Evolutionary conservation across 2,888 invertebrate species (phyloP), one percentile per base, ranked within the genome.

Genomic region (Perizoma flavofasciatum): DNA sequence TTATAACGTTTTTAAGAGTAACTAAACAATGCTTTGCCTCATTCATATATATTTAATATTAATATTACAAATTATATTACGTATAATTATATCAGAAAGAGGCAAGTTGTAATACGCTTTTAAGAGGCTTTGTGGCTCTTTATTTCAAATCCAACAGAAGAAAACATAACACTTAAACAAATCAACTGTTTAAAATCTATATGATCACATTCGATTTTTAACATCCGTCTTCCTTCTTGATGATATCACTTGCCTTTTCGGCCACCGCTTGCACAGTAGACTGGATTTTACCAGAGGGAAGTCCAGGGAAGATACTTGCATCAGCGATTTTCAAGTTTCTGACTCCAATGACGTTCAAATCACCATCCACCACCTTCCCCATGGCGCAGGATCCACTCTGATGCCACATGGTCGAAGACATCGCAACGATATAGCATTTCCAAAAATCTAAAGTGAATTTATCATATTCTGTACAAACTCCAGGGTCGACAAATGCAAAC

Each of bases 331-430:
- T 70, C n/a, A 76, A 22, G 0, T 45, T 63, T 0, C 5, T 5
- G 0, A 70, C 41, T 6, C 64, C 65, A 0, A 61, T 63, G 0
- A 77, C 77, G 4, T 32, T 32, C 34, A 72, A 5, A 1, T 59
- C 6, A 0, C 11, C 48, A 45, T 77, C 66, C 5, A 73, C 55
- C 0, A 77, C 77, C 5, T 6, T 22, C 0, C 77, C 77, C 55
- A 77, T 63, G 0, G 69, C 49, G 11, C 69, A 68, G 5, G 74
- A 71, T 5, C 75, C 70, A 6, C 51, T 11, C 34, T 71, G 71
- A 55, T 77, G 75, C 70, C 72, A 74, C 68, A 72, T 64, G n/a
- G 68, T 65, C 0, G 64, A 51, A 40, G 71, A 70, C 70, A 70
- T 65, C 4, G n/a, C 54, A 39, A 66, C 0, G 0, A 59, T 59